Conservation (phyloP, 2,888 invertebrate genomes). For the Athalia rosae region DNA sequence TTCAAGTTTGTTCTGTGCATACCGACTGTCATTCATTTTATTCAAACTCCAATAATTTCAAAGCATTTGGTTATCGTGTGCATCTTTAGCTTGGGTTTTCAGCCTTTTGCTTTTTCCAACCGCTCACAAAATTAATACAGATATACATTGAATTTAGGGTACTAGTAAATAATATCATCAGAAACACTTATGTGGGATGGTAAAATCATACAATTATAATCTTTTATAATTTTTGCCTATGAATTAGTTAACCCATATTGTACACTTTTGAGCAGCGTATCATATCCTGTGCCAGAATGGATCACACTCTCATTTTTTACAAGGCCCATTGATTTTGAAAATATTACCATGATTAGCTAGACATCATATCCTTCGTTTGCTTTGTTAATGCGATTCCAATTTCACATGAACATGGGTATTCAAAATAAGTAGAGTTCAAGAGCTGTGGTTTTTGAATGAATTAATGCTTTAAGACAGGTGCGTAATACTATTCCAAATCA, state of each 20-base stretch:
- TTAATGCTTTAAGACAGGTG: slow-evolving; percentile 4
- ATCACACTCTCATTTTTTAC: background rate
- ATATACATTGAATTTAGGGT: background rate
- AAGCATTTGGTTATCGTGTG: slow-evolving; percentile 23
- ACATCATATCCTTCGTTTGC: background rate
- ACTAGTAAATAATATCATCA: background rate
- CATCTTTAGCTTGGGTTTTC: slow-evolving; percentile 42
- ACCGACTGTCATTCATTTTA: background rate
- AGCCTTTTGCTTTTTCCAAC: background rate
- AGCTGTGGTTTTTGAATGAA: background rate
- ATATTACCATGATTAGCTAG: background rate
- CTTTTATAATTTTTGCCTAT: background rate
- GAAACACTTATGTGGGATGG: background rate
- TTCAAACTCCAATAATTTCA: background rate
- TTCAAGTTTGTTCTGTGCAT: slow-evolving; percentile 9
- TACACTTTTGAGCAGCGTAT: background rate
- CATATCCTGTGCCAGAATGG: background rate
- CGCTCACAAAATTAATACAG: background rate
- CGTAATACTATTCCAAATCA: background rate
- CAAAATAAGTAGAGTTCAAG: background rate
- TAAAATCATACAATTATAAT: slow-evolving; percentile 9
- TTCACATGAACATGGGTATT: background rate
- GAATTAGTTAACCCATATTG: background rate
- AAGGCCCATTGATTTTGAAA: background rate
- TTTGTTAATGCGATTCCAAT: background rate